Conservation (phyloP, 1,140 invertebrate genomes). For the Drosophila varians region DNA sequence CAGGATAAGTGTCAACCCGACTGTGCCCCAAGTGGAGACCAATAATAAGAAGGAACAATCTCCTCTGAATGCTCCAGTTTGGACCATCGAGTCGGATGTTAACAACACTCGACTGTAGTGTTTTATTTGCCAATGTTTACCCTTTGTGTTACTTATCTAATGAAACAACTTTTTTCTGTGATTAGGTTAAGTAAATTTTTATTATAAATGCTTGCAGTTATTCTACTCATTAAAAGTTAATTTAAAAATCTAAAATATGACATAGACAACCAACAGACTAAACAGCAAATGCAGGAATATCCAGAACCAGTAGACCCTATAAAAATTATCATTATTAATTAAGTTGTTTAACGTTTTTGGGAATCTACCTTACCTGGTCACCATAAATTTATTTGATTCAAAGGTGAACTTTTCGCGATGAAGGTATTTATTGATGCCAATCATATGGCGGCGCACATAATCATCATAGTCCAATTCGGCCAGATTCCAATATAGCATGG, state of each 20-base stretch:
- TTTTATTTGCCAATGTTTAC: not conserved
- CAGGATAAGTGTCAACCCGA: constrained; percentile 32
- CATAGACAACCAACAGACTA: constrained; percentile 43
- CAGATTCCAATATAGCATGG: constrained; percentile 69
- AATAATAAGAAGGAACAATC: constrained; percentile 66
- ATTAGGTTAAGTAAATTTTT: constrained; percentile 59
- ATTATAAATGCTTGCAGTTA: constrained; percentile 18
- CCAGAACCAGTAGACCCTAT: constrained; percentile 67
- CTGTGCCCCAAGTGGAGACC: constrained; percentile 21
- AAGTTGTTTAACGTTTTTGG: no score
- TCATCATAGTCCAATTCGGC: constrained; percentile 87
- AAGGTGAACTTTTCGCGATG: constrained; percentile 89
- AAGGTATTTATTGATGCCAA: constrained; percentile 91
- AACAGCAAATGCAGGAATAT: constrained; percentile 59
- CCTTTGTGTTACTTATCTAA: constrained; percentile 37
- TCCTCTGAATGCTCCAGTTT: constrained; percentile 62
- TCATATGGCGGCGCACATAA: constrained; percentile 90
- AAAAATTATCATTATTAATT: not conserved
- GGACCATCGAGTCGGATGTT: constrained; percentile 72
- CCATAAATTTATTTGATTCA: constrained; percentile 86
- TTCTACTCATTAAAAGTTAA: constrained; percentile 8
- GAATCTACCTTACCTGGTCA: constrained; percentile 84
- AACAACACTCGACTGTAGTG: constrained; percentile 69
- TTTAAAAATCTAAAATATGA: constrained; percentile 39
- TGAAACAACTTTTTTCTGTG: constrained; percentile 67